Evolutionary conservation across 2,113 vertebrate species (phyloP).

Genomic region (Pao palembangensis): DNA sequence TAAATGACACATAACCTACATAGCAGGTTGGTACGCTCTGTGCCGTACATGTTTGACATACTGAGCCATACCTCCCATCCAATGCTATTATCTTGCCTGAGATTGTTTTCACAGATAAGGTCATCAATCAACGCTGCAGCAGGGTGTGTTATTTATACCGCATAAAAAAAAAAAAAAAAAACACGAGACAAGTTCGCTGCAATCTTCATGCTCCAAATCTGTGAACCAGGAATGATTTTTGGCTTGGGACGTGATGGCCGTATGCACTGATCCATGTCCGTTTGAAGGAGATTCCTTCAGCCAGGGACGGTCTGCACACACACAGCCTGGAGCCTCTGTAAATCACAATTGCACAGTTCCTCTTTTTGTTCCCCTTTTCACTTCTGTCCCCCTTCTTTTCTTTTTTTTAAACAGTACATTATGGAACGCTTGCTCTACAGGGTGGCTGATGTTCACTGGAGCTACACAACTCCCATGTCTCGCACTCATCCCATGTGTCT

Average conservation of each 20-base stretch:
- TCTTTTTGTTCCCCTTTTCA: conserved; percentile 37
- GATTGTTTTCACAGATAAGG: conserved; percentile 11
- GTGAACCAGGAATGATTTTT: conserved; percentile 15
- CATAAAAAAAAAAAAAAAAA: conserved; percentile 2
- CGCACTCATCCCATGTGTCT: conserved; percentile 76
- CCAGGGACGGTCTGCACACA: conserved; percentile 47
- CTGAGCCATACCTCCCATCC: conserved; percentile 5
- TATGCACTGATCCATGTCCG: conserved; percentile 43
- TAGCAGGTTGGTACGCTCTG: conserved; percentile 12
- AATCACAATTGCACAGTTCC: conserved; percentile 60
- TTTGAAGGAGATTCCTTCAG: conserved; percentile 58
- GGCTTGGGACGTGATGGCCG: conserved; percentile 24
- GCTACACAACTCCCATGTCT: conserved; percentile 67
- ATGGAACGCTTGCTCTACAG: conserved; percentile 63
- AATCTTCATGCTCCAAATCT: conserved; percentile 6
- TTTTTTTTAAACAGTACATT: conserved; percentile 51
- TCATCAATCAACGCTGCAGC: conserved; percentile 27
- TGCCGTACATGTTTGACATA: conserved; percentile 10
- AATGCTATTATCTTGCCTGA: conserved; percentile 4
- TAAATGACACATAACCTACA: conserved; percentile 49
- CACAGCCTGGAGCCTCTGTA: conserved; percentile 49
- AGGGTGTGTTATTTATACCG: conserved; percentile 12
- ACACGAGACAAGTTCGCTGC: neutral
- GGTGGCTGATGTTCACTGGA: conserved; percentile 69
- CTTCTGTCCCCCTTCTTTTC: conserved; percentile 17